Percentiles rank a stretch among this genome's conserved stretches.
These are phyloP conservation scores for Falco peregrinus DNA, from an alignment of 2,797 vertebrate species.

Conservation along the genomic window DNA sequence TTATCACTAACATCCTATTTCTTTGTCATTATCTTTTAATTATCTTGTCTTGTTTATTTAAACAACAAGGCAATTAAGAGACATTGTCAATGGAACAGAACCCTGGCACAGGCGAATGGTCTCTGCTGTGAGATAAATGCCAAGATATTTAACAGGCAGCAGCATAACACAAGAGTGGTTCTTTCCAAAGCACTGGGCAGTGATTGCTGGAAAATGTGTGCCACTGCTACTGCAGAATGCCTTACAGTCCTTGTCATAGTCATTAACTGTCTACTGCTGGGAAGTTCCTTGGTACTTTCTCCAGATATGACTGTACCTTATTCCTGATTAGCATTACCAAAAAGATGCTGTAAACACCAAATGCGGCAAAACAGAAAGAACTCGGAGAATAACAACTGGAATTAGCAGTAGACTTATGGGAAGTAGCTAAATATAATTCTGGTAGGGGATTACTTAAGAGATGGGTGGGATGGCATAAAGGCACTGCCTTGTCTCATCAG, in stretches of 20 bases:
- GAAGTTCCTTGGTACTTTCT: neutral
- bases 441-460: neutral
- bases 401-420: neutral
- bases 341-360: neutral
- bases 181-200: constrained; percentile 50
- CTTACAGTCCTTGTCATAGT: neutral
- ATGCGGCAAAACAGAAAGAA: neutral
- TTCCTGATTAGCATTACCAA: neutral
- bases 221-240: neutral
- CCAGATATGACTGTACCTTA: neutral
- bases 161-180: constrained; percentile 26
- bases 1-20: constrained; percentile 47
- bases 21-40: constrained; percentile 71
- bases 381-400: neutral
- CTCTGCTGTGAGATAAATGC: constrained; percentile 68
- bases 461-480: neutral
- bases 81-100: constrained; percentile 69
- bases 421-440: neutral
- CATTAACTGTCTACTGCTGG: neutral
- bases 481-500: neutral
- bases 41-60: constrained; percentile 71
- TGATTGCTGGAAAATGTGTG: constrained; percentile 2
- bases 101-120: constrained; percentile 37
- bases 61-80: constrained; percentile 71
- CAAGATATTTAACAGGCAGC: constrained; percentile 63